Percentiles rank a stretch among this genome's conserved stretches.
Evolutionary conservation across 2,113 vertebrate genomes (phyloP).

Genomic region (Pristiophorus japonicus): DNA sequence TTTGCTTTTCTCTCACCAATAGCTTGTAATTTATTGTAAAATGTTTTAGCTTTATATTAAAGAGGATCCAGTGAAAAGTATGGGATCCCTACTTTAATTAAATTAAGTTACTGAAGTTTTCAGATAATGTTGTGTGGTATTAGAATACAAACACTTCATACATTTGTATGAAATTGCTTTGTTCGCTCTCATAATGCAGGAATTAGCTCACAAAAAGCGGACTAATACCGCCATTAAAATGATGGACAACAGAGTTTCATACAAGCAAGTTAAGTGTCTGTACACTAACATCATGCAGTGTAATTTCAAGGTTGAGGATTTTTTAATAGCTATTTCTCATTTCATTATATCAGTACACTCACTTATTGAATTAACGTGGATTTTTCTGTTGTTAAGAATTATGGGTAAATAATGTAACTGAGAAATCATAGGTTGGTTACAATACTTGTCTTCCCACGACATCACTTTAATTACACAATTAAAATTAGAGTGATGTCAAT

Average conservation of each 20-base stretch:
- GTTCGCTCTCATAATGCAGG: too few species aligned
- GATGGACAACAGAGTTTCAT: background rate
- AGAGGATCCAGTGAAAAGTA: background rate
- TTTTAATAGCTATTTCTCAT: background rate
- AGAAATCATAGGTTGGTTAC: background rate
- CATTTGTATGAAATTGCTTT: background rate
- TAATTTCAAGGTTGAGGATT: background rate
- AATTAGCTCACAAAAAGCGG: background rate
- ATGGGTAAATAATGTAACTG: slow-evolving; percentile 10
- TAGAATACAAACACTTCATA: background rate
- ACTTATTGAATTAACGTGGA: background rate
- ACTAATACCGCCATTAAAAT: background rate
- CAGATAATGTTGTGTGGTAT: background rate
- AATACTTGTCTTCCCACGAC: background rate
- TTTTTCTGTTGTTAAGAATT: slow-evolving; percentile 2
- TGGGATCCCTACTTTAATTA: too few species aligned
- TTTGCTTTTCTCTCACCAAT: background rate
- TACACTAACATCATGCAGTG: background rate
- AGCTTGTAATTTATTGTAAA: background rate
- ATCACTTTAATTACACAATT: slow-evolving; percentile 30
- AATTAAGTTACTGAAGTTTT: background rate
- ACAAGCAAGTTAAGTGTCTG: too few species aligned
- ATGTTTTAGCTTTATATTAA: background rate
- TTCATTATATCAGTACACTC: background rate
- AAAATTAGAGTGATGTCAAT: slow-evolving; percentile 23